Percentiles rank a stretch among this genome's conserved stretches.
phyloP scores from a whole-genome alignment of 2,888 invertebrate genomes.

The Plagodis dolabraria region DNA sequence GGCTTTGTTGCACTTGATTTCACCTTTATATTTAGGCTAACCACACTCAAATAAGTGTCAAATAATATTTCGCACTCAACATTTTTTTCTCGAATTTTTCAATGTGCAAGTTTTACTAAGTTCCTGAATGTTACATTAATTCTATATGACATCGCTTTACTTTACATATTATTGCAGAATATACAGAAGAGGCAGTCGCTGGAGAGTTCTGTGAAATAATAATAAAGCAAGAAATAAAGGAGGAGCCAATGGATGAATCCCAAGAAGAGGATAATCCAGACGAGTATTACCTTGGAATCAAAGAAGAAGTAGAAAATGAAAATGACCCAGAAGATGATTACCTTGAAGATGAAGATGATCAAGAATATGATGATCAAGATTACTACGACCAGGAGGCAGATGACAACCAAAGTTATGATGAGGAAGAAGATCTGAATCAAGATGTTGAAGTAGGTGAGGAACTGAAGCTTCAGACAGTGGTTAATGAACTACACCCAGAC shows the following conservation, averaged over 20 bases:
- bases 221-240: slow-evolving; percentile 40
- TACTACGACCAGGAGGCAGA: slow-evolving; percentile 10
- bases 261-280: slow-evolving; percentile 25
- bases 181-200: neutral
- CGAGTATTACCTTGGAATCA: slow-evolving; percentile 21
- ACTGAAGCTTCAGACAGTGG: no score
- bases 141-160: no score
- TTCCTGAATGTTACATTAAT: no score
- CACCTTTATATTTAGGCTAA: no score
- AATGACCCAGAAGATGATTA: slow-evolving; percentile 8
- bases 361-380: slow-evolving; percentile 9
- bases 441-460: neutral
- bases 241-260: slow-evolving; percentile 24
- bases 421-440: slow-evolving; percentile 4
- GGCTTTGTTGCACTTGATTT: no score
- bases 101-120: no score
- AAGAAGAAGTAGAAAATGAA: slow-evolving; percentile 27
- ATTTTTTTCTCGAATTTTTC: no score
- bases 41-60: no score
- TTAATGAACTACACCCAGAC: no score
- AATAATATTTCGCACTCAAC: no score
- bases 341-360: slow-evolving; percentile 5
- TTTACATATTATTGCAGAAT: no score
- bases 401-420: slow-evolving; percentile 3
- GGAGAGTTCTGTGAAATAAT: slow-evolving; percentile 11